phyloP scores from a whole-genome alignment of 2,113 vertebrate genomes.

The Empidonax traillii region DNA sequence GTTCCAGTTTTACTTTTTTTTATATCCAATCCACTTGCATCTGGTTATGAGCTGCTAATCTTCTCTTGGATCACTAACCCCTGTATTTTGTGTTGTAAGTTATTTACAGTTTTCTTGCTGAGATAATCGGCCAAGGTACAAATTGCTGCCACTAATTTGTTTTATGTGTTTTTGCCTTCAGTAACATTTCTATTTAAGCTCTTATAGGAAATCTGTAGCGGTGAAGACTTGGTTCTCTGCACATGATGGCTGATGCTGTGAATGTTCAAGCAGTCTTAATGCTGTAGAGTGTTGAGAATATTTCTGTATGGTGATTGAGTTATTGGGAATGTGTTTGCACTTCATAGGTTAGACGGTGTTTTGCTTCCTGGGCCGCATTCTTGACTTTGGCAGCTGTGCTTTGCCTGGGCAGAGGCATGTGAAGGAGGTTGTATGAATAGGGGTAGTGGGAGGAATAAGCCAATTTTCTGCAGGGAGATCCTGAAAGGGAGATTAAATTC shows the following conservation, averaged over 20 bases:
- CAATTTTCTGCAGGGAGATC: background rate
- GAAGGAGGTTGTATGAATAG: background rate
- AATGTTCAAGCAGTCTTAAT: background rate
- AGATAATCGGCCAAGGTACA: background rate
- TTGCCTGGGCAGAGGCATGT: background rate
- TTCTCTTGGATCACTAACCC: background rate
- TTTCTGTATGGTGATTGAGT: background rate
- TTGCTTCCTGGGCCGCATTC: background rate
- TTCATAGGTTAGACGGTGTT: background rate
- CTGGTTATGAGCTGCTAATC: background rate
- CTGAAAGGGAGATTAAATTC: background rate
- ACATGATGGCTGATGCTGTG: background rate
- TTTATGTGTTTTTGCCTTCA: background rate
- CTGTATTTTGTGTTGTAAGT: constrained; percentile 13
- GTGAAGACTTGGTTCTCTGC: background rate
- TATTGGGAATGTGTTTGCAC: background rate
- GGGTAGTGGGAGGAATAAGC: background rate
- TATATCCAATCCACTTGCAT: background rate
- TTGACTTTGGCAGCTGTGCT: background rate
- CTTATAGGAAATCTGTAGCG: background rate
- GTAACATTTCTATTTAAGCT: background rate
- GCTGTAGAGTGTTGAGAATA: background rate
- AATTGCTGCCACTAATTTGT: background rate
- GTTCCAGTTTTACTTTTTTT: background rate
- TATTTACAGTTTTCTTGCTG: background rate